Evolutionary conservation across 2,888 invertebrate species (phyloP).

Genomic region (Sarcophaga subvicina): DNA sequence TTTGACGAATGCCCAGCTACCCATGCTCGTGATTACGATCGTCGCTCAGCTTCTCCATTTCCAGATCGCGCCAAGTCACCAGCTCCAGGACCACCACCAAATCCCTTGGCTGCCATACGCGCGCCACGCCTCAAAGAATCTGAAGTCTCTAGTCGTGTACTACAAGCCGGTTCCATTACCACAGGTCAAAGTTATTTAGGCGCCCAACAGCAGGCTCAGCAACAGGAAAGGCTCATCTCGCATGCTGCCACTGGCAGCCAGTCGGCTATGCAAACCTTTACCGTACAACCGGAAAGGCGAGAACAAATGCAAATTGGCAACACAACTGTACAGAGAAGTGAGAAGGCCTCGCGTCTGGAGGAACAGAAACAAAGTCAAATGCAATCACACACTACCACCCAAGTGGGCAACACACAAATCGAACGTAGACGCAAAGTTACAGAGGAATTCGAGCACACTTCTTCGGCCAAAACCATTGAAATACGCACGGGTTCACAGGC

Average conservation of each 20-base stretch:
- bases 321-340: constrained; percentile 83
- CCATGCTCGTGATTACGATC: constrained; percentile 85
- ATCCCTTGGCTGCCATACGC: constrained; percentile 85
- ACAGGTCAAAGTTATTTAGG: constrained; percentile 81
- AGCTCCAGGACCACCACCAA: constrained; percentile 87
- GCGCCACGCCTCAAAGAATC: constrained; percentile 85
- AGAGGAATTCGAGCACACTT: constrained; percentile 87
- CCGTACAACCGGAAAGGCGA: constrained; percentile 82
- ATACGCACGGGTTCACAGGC: constrained; percentile 81
- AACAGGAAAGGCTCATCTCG: constrained; percentile 78
- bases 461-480: constrained; percentile 86
- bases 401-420: constrained; percentile 84
- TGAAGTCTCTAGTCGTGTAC: constrained; percentile 73
- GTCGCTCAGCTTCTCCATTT: constrained; percentile 86
- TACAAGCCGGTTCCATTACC: constrained; percentile 81
- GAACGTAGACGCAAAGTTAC: constrained; percentile 86
- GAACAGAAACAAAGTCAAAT: constrained; percentile 80
- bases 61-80: constrained; percentile 87
- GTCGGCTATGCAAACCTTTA: constrained; percentile 81
- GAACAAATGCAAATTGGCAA: constrained; percentile 83
- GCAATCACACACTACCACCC: constrained; percentile 82
- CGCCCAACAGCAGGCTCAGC: constrained; percentile 73
- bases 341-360: constrained; percentile 80
- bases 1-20: constrained; percentile 86
- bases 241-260: constrained; percentile 82